Conservation (phyloP, 2,113 vertebrate species). For the Gallinago jamesoni region DNA sequence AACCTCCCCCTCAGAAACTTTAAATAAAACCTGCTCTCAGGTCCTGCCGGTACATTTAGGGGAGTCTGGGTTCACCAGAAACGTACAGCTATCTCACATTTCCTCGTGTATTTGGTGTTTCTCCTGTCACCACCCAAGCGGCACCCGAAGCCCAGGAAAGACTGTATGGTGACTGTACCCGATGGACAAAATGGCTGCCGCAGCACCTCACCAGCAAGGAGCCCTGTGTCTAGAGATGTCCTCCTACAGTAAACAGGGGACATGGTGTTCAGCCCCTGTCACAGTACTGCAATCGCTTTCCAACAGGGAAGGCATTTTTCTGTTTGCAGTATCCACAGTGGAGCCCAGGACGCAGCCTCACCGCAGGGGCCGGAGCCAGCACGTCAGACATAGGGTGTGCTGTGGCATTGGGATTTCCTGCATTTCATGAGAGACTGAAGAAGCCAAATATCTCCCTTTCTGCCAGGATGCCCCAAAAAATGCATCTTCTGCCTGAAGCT, state of each 20-base stretch:
- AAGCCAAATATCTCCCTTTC: background rate
- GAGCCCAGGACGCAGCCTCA: accelerated
- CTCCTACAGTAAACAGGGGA: background rate
- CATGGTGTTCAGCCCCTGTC: background rate
- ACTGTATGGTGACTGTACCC: accelerated
- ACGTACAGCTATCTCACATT: accelerated
- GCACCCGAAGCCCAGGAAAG: background rate
- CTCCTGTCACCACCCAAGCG: accelerated
- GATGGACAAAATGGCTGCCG: accelerated
- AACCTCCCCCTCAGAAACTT: background rate
- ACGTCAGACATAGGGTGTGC: accelerated
- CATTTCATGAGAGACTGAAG: accelerated
- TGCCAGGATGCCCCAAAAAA: background rate
- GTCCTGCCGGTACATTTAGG: background rate
- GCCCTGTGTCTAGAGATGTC: background rate
- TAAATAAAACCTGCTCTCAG: background rate
- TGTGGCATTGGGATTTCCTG: accelerated
- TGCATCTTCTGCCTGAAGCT: background rate
- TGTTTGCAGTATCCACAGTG: accelerated
- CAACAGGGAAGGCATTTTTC: background rate
- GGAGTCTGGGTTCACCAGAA: background rate
- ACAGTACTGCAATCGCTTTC: background rate
- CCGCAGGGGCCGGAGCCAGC: accelerated
- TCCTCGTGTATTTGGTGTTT: accelerated
- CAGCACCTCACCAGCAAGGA: background rate